Evolutionary conservation across 2,113 vertebrate species (phyloP).

Genomic region (Toxotes chatareus): DNA sequence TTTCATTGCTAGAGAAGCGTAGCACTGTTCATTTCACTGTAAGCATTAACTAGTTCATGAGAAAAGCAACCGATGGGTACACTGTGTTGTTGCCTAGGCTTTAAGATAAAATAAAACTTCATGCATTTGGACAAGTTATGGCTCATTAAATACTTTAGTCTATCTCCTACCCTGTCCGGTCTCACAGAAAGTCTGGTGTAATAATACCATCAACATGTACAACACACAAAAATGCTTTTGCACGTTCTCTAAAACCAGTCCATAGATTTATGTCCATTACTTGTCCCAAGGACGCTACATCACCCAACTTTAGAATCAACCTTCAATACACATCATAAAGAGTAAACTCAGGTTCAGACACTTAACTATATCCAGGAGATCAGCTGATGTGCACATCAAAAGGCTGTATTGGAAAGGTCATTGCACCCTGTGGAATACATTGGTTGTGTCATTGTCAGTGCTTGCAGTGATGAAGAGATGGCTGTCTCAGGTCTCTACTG

Average conservation of each 20-base stretch:
- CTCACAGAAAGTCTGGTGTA: slow-evolving; percentile 41
- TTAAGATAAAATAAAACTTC: slow-evolving; percentile 69
- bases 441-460: slow-evolving; percentile 66
- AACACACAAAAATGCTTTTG: slow-evolving; percentile 31
- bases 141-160: slow-evolving; percentile 76
- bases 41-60: slow-evolving; percentile 68
- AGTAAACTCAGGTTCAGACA: slow-evolving; percentile 39
- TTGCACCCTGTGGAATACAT: slow-evolving; percentile 74
- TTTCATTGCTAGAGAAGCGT: slow-evolving; percentile 66
- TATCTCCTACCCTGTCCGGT: slow-evolving; percentile 46
- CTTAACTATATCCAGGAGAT: slow-evolving; percentile 25
- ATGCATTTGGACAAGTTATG: slow-evolving; percentile 79
- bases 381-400: slow-evolving; percentile 72
- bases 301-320: slow-evolving; percentile 48
- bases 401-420: slow-evolving; percentile 67
- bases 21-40: slow-evolving; percentile 68
- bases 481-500: slow-evolving; percentile 83
- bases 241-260: slow-evolving; percentile 38
- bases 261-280: slow-evolving; percentile 33
- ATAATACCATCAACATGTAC: slow-evolving; percentile 48
- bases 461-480: slow-evolving; percentile 24
- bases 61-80: slow-evolving; percentile 68
- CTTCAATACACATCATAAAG: slow-evolving; percentile 51
- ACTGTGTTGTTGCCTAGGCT: slow-evolving; percentile 51
- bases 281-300: slow-evolving; percentile 63